Base-by-base conservation (phyloP, 2,888 invertebrate species). In the Tipula lateralis region DNA sequence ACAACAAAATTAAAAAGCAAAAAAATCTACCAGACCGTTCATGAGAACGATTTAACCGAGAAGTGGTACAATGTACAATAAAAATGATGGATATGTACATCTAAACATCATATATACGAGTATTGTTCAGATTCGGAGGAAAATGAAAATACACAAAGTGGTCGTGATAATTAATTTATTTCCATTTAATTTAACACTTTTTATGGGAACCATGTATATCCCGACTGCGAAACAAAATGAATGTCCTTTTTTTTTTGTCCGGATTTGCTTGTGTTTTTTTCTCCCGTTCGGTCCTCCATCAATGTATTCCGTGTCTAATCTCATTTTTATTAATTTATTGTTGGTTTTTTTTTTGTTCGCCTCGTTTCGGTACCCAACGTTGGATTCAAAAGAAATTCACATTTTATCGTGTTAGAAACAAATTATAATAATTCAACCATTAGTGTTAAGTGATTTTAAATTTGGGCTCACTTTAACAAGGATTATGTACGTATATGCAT, bases 121-220 rank as follows among this genome's bases (percentile, higher is more conserved):
- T n/a, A n/a, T n/a, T n/a, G n/a, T n/a, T n/a, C n/a, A n/a, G n/a
- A 66, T 66, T 24, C 12, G 24, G 66, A 66, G n/a, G n/a, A 50
- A 50, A 16, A 2, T 16, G 16, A 16, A 24, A 66, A 24, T 24
- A 66, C 66, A 66, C 66, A 66, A 66, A 66, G 66, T 66, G 66
- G 66, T 66, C 66, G 66, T 66, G 66, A 66, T 66, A 66, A 66
- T 66, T 66, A 66, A 66, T 66, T 66, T 66, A 66, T 66, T 66
- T 66, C 66, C 66, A 66, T 66, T 66, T 66, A 66, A 66, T 66
- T 66, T 66, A 66, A 66, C 66, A 66, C 24, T 66, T 66, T 50
- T 19, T 24, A 66, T 66, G 66, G 24, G 24, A 19, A 66, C 66
- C 19, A 66, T 66, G 24, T 66, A 66, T n/a, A n/a, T n/a, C n/a